Evolutionary conservation across 2,797 vertebrate genomes (phyloP).

Genomic region (Balearica regulorum): DNA sequence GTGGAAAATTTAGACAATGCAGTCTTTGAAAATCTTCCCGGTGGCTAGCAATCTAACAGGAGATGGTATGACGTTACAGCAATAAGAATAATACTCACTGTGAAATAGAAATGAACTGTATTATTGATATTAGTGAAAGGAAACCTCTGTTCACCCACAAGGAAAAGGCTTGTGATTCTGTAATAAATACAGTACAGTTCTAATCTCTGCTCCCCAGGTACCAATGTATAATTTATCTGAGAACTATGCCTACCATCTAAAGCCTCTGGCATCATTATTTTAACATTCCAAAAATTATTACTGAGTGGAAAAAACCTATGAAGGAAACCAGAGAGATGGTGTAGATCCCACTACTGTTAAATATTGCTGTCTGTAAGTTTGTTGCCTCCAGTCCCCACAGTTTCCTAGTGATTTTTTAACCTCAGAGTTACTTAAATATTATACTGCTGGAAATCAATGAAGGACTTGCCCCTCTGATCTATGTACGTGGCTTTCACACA

Average conservation of each 20-base stretch:
- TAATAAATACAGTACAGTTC: background rate
- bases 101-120: background rate
- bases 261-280: background rate
- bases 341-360: background rate
- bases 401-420: background rate
- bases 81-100: background rate
- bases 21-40: background rate
- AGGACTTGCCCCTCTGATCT: background rate
- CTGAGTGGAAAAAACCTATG: background rate
- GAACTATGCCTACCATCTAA: background rate
- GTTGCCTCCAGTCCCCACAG: background rate
- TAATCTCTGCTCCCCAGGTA: background rate
- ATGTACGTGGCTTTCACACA: background rate
- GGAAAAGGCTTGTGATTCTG: background rate
- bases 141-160: background rate
- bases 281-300: background rate
- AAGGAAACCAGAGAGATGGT: background rate
- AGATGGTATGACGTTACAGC: background rate
- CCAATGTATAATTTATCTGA: background rate
- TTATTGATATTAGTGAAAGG: background rate
- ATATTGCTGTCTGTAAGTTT: background rate
- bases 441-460: background rate
- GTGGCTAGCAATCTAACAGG: background rate
- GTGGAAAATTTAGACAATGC: background rate
- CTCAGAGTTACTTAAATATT: background rate